phyloP scores from a whole-genome alignment of 35 echinoderm and acorn worm genomes.

The Apostichopus parvimensis region DNA sequence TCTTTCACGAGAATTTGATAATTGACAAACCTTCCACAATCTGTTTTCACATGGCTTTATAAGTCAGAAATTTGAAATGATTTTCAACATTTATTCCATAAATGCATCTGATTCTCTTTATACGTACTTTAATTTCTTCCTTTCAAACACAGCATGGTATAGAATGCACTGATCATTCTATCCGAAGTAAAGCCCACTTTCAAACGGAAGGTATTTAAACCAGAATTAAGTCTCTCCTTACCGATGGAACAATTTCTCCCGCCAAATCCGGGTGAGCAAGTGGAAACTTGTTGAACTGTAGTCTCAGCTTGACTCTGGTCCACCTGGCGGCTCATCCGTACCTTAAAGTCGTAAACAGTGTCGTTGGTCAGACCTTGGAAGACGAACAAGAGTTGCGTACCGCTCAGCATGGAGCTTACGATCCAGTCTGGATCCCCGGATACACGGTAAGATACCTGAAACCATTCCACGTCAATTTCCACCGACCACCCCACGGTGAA shows the following conservation, averaged over 20 bases:
- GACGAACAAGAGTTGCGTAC: conserved; percentile 67
- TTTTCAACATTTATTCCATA: no score
- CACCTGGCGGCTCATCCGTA: conserved; percentile 66
- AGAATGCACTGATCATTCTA: no score
- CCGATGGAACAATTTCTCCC: conserved; percentile 73
- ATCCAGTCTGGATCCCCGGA: conserved; percentile 39
- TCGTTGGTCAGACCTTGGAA: conserved; percentile 65
- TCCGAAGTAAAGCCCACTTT: not conserved
- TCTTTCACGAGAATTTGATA: no score
- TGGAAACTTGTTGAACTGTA: conserved; percentile 24
- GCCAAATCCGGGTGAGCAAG: conserved; percentile 70
- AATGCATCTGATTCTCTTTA: no score
- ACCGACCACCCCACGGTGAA: conserved; percentile 84
- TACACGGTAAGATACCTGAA: conserved; percentile 63
- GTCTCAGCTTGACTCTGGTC: conserved; percentile 58
- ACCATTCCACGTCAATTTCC: conserved; percentile 78
- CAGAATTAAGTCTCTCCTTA: not conserved
- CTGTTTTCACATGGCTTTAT: no score
- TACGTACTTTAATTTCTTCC: no score
- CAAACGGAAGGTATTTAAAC: not conserved
- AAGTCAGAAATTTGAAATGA: no score
- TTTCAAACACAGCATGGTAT: no score
- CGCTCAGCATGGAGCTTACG: conserved; percentile 35
- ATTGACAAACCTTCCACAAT: no score
- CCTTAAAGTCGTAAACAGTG: conserved; percentile 62